phyloP scores from a whole-genome alignment of 2,797 vertebrate genomes.

The Pseudocheirus occidentalis region DNA sequence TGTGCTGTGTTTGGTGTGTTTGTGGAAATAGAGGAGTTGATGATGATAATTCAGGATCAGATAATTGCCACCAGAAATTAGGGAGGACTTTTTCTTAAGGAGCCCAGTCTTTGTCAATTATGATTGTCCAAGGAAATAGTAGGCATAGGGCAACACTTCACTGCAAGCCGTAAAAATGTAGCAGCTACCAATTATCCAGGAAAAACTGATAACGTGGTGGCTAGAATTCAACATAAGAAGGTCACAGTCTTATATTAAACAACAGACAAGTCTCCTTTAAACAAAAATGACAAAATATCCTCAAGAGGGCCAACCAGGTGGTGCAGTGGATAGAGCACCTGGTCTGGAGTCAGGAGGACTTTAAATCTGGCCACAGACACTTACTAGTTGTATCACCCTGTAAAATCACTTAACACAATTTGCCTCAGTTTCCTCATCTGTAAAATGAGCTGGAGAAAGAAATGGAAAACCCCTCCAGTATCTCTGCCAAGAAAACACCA shows the following conservation, averaged over 20 bases:
- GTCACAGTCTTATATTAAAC: not conserved
- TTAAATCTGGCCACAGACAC: not conserved
- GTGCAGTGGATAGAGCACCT: no score
- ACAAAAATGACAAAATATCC: not conserved
- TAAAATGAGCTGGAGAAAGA: not conserved
- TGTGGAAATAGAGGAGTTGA: not conserved
- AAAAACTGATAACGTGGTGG: not conserved
- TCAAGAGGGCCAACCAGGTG: not conserved
- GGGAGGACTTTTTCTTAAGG: not conserved
- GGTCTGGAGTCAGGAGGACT: no score
- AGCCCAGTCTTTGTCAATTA: no score
- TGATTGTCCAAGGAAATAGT: no score
- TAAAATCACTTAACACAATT: not conserved
- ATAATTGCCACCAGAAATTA: not conserved
- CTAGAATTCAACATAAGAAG: not conserved
- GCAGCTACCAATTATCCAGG: not conserved
- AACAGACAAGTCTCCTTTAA: not conserved
- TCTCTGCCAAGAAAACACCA: not conserved
- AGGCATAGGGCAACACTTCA: not conserved
- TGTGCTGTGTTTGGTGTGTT: not conserved
- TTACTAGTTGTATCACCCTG: not conserved
- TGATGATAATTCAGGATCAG: not conserved
- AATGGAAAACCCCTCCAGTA: not conserved
- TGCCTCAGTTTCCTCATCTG: not conserved
- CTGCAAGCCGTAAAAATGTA: not conserved